Evolutionary conservation across 2,888 invertebrate species (phyloP), one percentile per base, ranked within the genome.

Genomic region (Dusona sp.): DNA sequence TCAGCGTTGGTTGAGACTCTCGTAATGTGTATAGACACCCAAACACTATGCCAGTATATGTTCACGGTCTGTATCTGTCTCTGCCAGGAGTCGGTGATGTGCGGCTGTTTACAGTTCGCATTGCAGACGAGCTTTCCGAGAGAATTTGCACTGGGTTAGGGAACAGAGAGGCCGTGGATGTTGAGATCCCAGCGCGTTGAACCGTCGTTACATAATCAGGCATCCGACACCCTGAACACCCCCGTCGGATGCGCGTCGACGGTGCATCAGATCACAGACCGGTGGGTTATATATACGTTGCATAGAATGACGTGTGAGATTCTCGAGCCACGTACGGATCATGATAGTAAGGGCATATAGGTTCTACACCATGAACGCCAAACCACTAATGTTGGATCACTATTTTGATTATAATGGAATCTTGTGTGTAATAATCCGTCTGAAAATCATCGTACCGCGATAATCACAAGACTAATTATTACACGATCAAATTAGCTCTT

Each of bases 181-280:
- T 61, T 74, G 80, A 57, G 80, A 79, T 72, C 70, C 42, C 67
- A 65, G 54, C 84, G 82, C 88, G 89, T 88, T 88, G 87, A 90
- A 89, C 86, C 80, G 87, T 86, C 88, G 89, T 90, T 88, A 90
- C 87, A 89, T 90, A 90, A 92, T 90, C 90, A 89, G 88, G 88
- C 90, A 89, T 87, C 89, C 88, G 89, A 84, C 81, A 80, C 68
- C 51, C 48, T 57, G 61, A 85, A 72, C 79, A 72, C 70, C 61
- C 64, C 51, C 45, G 75, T 68, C 73, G 48, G 72, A 75, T 61
- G 67, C 83, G 72, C 74, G 79, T 77, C 83, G 83, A 79, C 83
- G 83, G 84, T 85, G 86, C 85, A 88, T 88, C 86, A 85, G 65
- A 84, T 84, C 81, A 81, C 78, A 54, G 64, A 61, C 33, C 64